Percentiles rank a stretch among this genome's conserved stretches.
Conservation (phyloP, 2,888 invertebrate genomes). For the Ischnus inquisitorius region DNA sequence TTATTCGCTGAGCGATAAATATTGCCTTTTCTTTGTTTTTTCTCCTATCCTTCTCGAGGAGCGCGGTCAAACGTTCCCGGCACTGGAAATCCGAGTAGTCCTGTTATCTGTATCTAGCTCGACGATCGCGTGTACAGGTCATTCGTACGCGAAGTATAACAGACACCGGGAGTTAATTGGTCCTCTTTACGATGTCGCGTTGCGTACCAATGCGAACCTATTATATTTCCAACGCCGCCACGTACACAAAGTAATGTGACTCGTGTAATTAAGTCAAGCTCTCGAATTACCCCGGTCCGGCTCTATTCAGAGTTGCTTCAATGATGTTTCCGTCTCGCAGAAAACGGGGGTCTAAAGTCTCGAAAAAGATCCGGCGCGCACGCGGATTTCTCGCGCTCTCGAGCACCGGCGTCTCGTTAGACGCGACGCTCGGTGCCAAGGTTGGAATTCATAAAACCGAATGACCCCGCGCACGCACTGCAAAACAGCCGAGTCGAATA, state of each 20-base stretch:
- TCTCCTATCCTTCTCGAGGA: background rate
- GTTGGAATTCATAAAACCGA: conserved; percentile 60
- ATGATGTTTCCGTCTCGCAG: conserved; percentile 51
- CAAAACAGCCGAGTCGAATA: background rate
- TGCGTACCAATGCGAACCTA: background rate
- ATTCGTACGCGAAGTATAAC: background rate
- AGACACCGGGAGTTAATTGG: conserved; percentile 52
- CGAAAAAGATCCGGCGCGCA: conserved; percentile 14
- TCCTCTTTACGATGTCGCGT: conserved; percentile 55
- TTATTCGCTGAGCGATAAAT: background rate
- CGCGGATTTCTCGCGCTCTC: conserved; percentile 12
- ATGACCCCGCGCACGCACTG: conserved; percentile 30
- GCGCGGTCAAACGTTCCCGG: conserved; percentile 21
- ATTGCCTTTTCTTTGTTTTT: background rate
- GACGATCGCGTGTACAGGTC: background rate
- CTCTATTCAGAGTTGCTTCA: background rate
- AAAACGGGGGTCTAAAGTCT: conserved; percentile 13
- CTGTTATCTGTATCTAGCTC: background rate
- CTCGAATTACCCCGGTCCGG: conserved; percentile 57
- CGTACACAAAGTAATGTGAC: conserved; percentile 30
- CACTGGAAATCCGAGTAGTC: conserved; percentile 31
- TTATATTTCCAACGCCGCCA: conserved; percentile 34
- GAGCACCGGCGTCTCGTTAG: conserved; percentile 53
- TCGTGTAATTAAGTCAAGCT: conserved; percentile 60
- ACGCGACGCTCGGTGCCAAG: conserved; percentile 30